Conservation (phyloP, 2,888 invertebrate genomes). For the Eristalis intricaria region DNA sequence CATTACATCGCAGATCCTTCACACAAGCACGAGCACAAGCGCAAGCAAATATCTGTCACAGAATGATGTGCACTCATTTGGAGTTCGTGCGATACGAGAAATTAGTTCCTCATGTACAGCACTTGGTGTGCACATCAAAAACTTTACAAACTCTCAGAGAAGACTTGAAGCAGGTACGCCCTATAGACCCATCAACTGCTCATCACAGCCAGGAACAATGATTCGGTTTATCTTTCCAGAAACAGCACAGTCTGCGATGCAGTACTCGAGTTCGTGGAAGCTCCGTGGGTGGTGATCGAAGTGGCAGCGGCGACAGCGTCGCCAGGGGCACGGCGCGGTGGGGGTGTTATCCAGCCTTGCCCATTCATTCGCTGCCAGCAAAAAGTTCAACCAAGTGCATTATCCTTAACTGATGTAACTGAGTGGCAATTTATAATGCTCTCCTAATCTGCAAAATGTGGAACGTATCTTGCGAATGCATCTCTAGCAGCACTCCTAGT, state of each 20-base stretch:
- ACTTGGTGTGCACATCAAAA: conserved; percentile 32
- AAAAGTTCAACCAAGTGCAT: conserved; percentile 67
- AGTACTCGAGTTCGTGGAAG: neutral
- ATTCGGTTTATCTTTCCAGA: conserved; percentile 32
- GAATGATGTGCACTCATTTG: conserved; percentile 52
- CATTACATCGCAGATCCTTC: conserved; percentile 4
- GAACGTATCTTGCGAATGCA: conserved; percentile 59
- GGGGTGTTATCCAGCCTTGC: conserved; percentile 35
- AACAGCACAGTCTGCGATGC: neutral
- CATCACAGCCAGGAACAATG: conserved; percentile 23
- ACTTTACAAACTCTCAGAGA: conserved; percentile 44
- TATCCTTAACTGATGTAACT: conserved; percentile 70
- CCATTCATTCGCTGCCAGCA: conserved; percentile 53
- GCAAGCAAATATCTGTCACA: conserved; percentile 35
- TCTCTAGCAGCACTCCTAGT: conserved; percentile 18
- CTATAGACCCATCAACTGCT: conserved; percentile 34
- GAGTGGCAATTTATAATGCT: conserved; percentile 70
- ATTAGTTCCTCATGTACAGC: conserved; percentile 46
- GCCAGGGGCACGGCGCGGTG: conserved; percentile 11
- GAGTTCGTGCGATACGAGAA: conserved; percentile 44
- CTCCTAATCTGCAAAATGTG: conserved; percentile 64
- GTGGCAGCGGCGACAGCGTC: neutral
- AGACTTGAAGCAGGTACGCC: conserved; percentile 6
- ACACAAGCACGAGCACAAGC: conserved; percentile 14
- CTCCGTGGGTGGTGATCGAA: neutral